Evolutionary conservation across 1,140 invertebrate genomes (phyloP).

Genomic region (Eriosoma lanigerum): DNA sequence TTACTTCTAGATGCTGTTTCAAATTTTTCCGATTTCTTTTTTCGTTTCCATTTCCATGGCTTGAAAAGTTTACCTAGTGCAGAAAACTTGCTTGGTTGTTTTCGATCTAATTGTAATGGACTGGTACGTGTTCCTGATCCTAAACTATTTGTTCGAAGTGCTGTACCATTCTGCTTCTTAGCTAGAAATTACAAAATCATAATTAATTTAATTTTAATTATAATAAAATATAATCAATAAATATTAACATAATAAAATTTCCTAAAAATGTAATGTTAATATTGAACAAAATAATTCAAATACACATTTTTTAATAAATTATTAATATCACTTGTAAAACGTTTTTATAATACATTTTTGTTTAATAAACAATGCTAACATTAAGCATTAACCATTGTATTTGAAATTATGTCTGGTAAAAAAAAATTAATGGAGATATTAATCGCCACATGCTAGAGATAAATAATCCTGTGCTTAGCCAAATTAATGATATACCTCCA

Average conservation of each 20-base stretch:
- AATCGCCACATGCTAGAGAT: too few species aligned
- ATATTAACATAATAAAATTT: neutral
- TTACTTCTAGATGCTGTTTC: slow-evolving; percentile 91
- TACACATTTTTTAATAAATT: too few species aligned
- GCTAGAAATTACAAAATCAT: slow-evolving; percentile 66
- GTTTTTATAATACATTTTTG: too few species aligned
- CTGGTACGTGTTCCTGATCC: slow-evolving; percentile 77
- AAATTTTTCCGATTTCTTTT: slow-evolving; percentile 98
- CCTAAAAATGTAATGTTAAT: too few species aligned
- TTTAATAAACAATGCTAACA: too few species aligned
- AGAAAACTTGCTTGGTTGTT: slow-evolving; percentile 79
- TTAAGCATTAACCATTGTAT: too few species aligned
- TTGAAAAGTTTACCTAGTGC: slow-evolving; percentile 92
- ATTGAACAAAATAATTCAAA: too few species aligned
- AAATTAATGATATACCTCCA: too few species aligned
- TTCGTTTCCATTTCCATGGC: slow-evolving; percentile 98
- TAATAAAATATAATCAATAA: neutral
- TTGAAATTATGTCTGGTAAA: too few species aligned
- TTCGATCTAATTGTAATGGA: slow-evolving; percentile 70
- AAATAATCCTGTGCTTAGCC: too few species aligned
- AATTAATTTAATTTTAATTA: slow-evolving; percentile 54
- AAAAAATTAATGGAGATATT: too few species aligned
- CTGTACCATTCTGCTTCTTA: slow-evolving; percentile 90
- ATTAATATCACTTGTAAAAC: too few species aligned
- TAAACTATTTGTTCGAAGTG: slow-evolving; percentile 80